phyloP scores from a whole-genome alignment of 2,888 invertebrate genomes.

The Trisateles emortualis region DNA sequence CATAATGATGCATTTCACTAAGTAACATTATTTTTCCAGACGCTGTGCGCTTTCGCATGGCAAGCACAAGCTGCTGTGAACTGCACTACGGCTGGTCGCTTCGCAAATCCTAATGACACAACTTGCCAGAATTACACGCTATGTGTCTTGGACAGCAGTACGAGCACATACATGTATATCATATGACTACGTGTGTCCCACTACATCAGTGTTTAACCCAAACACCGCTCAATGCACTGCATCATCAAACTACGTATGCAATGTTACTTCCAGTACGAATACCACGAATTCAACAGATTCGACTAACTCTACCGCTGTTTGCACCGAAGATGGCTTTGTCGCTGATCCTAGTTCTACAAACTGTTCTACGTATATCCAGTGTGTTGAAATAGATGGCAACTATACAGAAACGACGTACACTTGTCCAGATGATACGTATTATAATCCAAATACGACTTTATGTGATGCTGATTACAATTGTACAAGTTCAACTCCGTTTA shows the following conservation, averaged over 20 bases:
- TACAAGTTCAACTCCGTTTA: conserved; percentile 50
- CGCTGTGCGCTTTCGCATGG: conserved; percentile 46
- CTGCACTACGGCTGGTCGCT: conserved; percentile 70
- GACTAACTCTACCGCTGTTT: conserved; percentile 51
- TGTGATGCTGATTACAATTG: conserved; percentile 72
- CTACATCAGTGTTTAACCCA: conserved; percentile 67
- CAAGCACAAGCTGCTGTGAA: conserved; percentile 59
- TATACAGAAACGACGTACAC: conserved; percentile 59
- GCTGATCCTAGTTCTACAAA: conserved; percentile 65
- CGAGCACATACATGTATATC: conserved; percentile 46
- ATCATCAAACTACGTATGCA: conserved; percentile 65
- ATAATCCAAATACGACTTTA: conserved; percentile 66
- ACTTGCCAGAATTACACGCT: conserved; percentile 76
- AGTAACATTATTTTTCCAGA: conserved; percentile 32
- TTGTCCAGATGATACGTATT: conserved; percentile 68
- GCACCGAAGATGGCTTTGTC: conserved; percentile 67
- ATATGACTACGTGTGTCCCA: conserved; percentile 51
- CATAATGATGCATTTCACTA: not conserved
- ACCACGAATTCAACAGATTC: conserved; percentile 40
- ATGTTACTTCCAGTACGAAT: conserved; percentile 46
- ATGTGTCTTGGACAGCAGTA: conserved; percentile 60
- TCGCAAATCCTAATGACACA: conserved; percentile 68
- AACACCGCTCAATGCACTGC: conserved; percentile 62
- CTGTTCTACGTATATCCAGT: conserved; percentile 70
- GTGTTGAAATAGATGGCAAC: conserved; percentile 63